Percentiles rank a stretch among this genome's conserved stretches.
Conservation (phyloP, 2,888 invertebrate species). For the Eulithis testata region DNA sequence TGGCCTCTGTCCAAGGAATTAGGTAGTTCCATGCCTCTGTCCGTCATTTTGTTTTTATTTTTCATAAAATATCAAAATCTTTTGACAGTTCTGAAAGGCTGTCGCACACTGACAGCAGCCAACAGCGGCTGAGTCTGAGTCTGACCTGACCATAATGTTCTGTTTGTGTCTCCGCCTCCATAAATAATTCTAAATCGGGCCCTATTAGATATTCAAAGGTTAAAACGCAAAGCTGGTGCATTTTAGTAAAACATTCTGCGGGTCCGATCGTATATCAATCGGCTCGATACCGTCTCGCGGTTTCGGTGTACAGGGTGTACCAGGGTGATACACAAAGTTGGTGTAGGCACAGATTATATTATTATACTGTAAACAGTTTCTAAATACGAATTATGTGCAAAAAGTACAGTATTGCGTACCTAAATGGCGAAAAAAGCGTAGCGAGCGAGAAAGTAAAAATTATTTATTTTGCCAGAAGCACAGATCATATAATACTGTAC, state of each 20-base stretch:
- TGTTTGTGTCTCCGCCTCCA: constrained; percentile 77
- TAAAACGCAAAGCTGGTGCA: constrained; percentile 75
- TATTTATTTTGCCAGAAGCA: too few species aligned
- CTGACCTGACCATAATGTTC: constrained; percentile 73
- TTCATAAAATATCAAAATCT: background rate
- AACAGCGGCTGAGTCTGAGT: constrained; percentile 12
- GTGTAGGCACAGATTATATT: too few species aligned
- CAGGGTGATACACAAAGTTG: background rate
- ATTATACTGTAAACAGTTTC: too few species aligned
- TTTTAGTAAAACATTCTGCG: constrained; percentile 74
- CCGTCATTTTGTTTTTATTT: too few species aligned
- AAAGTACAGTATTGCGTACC: too few species aligned
- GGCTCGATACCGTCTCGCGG: constrained; percentile 72
- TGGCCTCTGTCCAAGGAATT: too few species aligned
- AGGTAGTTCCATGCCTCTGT: too few species aligned
- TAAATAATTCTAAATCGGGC: constrained; percentile 81
- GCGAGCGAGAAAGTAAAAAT: too few species aligned
- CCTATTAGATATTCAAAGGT: constrained; percentile 83
- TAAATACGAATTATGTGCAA: too few species aligned
- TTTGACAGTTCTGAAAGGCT: constrained; percentile 8
- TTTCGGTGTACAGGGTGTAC: constrained; percentile 44
- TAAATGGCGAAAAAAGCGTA: too few species aligned
- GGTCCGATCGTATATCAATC: constrained; percentile 80
- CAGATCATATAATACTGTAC: too few species aligned
- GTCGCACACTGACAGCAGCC: constrained; percentile 44